These are phyloP conservation scores for Zoanthus gigantus DNA, from an alignment of 92 coral and sea anemone genomes.

Conservation along the genomic window DNA sequence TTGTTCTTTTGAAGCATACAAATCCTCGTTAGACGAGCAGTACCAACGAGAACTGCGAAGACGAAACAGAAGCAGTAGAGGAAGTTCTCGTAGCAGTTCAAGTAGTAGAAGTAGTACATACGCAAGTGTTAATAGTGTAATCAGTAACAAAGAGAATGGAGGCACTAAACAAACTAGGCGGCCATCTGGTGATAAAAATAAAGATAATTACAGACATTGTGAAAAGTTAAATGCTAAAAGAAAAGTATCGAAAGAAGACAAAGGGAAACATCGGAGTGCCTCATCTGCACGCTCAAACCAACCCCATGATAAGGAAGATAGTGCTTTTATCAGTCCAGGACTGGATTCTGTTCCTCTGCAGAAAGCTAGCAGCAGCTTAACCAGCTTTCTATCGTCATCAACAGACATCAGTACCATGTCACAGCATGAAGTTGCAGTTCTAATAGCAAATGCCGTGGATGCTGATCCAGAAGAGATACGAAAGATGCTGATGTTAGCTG, in stretches of 20 bases:
- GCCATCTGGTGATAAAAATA: background rate
- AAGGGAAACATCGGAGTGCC: slow-evolving; percentile 14
- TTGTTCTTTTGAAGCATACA: slow-evolving; percentile 40
- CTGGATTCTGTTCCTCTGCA: slow-evolving; percentile 9
- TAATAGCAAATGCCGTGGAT: slow-evolving; percentile 81
- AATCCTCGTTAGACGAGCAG: slow-evolving; percentile 70
- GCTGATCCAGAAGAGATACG: slow-evolving; percentile 78
- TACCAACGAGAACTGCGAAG: slow-evolving; percentile 38
- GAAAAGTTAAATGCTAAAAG: slow-evolving; percentile 24
- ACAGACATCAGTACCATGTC: slow-evolving; percentile 57
- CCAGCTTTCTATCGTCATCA: slow-evolving; percentile 59
- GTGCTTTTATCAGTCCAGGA: slow-evolving; percentile 6
- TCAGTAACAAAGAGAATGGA: slow-evolving; percentile 52
- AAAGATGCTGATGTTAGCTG: slow-evolving; percentile 68
- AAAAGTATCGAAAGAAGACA: slow-evolving; percentile 40
- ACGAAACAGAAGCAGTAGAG: slow-evolving; percentile 62
- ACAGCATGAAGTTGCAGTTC: slow-evolving; percentile 64
- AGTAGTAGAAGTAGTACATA: slow-evolving; percentile 78
- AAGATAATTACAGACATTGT: slow-evolving; percentile 8
- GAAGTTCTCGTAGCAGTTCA: slow-evolving; percentile 78
- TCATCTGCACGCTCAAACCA: background rate
- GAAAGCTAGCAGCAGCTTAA: slow-evolving; percentile 35
- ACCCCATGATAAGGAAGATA: background rate
- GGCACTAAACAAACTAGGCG: slow-evolving; percentile 29
- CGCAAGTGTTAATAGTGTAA: slow-evolving; percentile 68